Conservation (phyloP, 2,113 vertebrate species). For the Heterotilapia buettikoferi region DNA sequence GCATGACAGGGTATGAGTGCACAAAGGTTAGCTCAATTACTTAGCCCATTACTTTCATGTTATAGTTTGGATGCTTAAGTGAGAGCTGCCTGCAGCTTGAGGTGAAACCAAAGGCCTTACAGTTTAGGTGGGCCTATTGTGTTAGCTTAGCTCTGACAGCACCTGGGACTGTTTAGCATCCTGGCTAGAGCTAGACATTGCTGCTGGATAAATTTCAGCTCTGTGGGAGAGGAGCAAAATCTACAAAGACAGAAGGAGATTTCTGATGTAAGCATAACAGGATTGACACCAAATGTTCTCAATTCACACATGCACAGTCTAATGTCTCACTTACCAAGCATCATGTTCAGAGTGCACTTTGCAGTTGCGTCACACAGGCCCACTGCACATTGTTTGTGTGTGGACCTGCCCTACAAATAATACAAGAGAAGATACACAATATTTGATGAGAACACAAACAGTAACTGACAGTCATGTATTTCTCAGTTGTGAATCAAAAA, state of each 20-base stretch:
- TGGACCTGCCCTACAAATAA: background rate
- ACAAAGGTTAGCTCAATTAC: background rate
- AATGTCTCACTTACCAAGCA: background rate
- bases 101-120: slow-evolving; percentile 27
- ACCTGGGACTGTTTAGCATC: slow-evolving; percentile 65
- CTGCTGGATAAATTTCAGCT: slow-evolving; percentile 54
- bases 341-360: background rate
- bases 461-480: background rate
- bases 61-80: slow-evolving; percentile 3
- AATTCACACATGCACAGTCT: slow-evolving; percentile 9
- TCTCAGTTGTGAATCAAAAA: background rate
- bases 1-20: background rate
- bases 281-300: slow-evolving; percentile 3
- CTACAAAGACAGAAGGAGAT: slow-evolving; percentile 34
- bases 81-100: slow-evolving; percentile 20
- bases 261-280: slow-evolving; percentile 34
- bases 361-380: background rate
- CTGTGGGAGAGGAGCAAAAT: slow-evolving; percentile 44
- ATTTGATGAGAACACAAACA: background rate
- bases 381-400: background rate
- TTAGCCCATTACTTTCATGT: slow-evolving; percentile 1
- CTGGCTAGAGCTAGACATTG: slow-evolving; percentile 40
- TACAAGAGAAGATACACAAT: background rate
- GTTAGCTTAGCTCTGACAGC: slow-evolving; percentile 37
- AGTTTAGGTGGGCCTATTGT: slow-evolving; percentile 49